Evolutionary conservation across 2,113 vertebrate genomes (phyloP).

Genomic region (Phasianus colchicus): DNA sequence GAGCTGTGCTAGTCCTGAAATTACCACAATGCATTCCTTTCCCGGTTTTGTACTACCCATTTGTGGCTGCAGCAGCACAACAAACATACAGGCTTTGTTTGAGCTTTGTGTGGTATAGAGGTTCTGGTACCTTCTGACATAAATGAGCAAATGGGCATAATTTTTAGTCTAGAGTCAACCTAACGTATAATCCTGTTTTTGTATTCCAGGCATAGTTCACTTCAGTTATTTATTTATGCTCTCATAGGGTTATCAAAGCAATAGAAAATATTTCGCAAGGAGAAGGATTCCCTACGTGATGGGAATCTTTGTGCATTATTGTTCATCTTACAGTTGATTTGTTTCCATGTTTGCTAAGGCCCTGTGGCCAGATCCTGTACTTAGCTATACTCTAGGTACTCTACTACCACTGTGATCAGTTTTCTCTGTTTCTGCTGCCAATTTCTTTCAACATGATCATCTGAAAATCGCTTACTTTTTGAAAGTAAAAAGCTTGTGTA

Average conservation of each 20-base stretch:
- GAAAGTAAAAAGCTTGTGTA: neutral
- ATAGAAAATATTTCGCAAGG: neutral
- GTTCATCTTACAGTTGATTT: neutral
- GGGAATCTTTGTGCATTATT: neutral
- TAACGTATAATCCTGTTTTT: neutral
- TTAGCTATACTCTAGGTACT: rapidly evolving
- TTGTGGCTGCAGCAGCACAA: neutral
- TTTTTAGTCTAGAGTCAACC: neutral
- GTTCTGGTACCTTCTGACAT: neutral
- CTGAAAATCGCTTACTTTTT: neutral
- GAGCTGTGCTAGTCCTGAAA: neutral
- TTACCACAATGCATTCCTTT: rapidly evolving
- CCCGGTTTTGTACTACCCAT: neutral
- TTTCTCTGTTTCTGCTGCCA: neutral
- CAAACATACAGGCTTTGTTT: neutral
- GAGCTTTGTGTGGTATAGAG: neutral
- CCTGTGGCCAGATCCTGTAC: neutral
- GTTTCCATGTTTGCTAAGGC: neutral
- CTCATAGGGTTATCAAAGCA: neutral
- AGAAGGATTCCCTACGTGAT: neutral
- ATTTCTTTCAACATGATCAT: neutral
- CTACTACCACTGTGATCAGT: neutral
- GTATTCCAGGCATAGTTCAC: neutral
- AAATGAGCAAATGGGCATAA: neutral
- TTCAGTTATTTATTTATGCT: neutral